phyloP scores from a whole-genome alignment of 1,140 invertebrate genomes.

The Plodia interpunctella region DNA sequence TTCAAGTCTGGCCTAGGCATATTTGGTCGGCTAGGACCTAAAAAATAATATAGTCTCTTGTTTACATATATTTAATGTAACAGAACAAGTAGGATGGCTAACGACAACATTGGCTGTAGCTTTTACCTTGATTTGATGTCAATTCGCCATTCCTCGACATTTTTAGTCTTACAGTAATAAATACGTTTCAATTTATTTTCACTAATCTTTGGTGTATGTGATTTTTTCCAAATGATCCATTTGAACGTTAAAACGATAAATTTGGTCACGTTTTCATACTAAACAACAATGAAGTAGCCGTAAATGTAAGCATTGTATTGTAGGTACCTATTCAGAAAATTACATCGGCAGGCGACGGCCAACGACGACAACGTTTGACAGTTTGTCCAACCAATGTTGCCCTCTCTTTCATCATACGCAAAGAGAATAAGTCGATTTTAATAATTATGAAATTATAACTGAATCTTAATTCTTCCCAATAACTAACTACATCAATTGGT shows the following conservation, averaged over 20 bases:
- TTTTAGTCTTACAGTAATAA: conserved; percentile 38
- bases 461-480: too few relatives aligned
- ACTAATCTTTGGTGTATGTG: conserved; percentile 41
- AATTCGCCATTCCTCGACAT: conserved; percentile 75
- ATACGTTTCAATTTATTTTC: conserved; percentile 32
- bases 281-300: conserved; percentile 33
- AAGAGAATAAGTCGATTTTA: too few relatives aligned
- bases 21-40: conserved; percentile 60
- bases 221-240: conserved; percentile 40
- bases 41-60: conserved; percentile 10
- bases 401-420: too few relatives aligned
- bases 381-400: neutral
- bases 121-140: conserved; percentile 72
- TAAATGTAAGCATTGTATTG: conserved; percentile 46
- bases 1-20: conserved; percentile 64
- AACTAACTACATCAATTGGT: too few relatives aligned
- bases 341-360: conserved; percentile 14
- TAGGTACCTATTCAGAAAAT: conserved; percentile 24
- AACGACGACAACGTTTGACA: conserved; percentile 8
- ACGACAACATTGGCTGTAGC: conserved; percentile 7
- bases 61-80: conserved; percentile 6
- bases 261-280: conserved; percentile 42
- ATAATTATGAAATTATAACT: too few relatives aligned
- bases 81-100: neutral
- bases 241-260: conserved; percentile 32